phyloP scores from a whole-genome alignment of 1,140 invertebrate genomes.

The Frieseomelitta varia region DNA sequence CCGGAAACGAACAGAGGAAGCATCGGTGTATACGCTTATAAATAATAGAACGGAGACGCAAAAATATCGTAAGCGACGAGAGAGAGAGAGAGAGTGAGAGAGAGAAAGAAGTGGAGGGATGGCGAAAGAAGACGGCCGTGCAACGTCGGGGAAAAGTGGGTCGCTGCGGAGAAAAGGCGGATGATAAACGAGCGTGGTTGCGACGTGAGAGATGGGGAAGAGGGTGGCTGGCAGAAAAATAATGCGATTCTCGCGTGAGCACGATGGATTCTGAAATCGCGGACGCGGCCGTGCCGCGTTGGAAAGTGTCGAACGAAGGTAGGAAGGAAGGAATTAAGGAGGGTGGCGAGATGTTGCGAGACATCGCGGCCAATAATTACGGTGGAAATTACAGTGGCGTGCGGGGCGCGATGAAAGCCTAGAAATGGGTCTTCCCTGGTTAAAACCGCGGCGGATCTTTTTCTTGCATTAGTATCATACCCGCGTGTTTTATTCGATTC shows the following conservation, averaged over 20 bases:
- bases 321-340: conserved; percentile 17
- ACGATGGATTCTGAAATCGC: conserved; percentile 45
- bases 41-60: conserved; percentile 51
- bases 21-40: conserved; percentile 32
- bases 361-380: conserved; percentile 4
- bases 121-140: conserved; percentile 16
- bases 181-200: conserved; percentile 59
- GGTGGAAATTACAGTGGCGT: not conserved
- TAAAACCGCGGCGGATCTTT: not conserved
- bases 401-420: not conserved
- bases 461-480: not conserved
- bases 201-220: conserved; percentile 25
- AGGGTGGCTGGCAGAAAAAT: conserved; percentile 46
- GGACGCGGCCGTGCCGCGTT: not conserved
- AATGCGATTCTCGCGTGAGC: conserved; percentile 67
- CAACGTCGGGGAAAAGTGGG: conserved; percentile 50
- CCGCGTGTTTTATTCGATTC: not conserved
- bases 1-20: conserved; percentile 32
- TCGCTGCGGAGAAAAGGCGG: conserved; percentile 43
- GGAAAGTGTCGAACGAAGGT: conserved; percentile 15
- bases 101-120: no score
- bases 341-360: conserved; percentile 1
- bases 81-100: no score
- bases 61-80: not conserved
- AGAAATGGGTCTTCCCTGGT: not conserved